Percentiles rank a stretch among this genome's conserved stretches.
Conservation (phyloP, 35 echinoderm and acorn worm species). For the Patiria miniata region DNA sequence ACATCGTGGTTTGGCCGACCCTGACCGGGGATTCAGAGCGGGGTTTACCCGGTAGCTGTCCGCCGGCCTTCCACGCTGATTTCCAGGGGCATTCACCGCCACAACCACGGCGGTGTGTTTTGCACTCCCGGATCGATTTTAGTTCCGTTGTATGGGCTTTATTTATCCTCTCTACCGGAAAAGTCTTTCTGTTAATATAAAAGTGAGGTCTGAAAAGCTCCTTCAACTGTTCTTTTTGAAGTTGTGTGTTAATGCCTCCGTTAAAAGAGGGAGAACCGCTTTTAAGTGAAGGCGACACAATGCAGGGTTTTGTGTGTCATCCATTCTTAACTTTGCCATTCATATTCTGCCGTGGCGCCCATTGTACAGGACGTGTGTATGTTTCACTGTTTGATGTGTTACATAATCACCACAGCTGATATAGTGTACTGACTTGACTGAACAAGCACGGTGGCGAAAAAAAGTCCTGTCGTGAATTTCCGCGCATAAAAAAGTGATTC, state of each 20-base stretch:
- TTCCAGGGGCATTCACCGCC: not conserved
- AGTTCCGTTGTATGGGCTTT: constrained; percentile 12
- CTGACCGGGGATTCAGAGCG: not conserved
- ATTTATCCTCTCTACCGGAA: constrained; percentile 26
- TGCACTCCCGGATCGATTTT: not conserved
- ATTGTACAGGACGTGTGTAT: constrained; percentile 7
- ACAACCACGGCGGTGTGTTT: too few relatives aligned
- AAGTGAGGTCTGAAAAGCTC: not conserved
- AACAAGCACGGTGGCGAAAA: not conserved
- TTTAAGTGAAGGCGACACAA: not conserved
- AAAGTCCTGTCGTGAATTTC: not conserved
- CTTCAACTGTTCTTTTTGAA: not conserved
- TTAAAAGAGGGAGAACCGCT: not conserved
- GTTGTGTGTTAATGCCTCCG: not conserved
- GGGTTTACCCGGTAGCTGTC: constrained; percentile 7
- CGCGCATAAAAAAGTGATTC: not conserved
- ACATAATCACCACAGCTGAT: not conserved
- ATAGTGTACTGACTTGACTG: not conserved
- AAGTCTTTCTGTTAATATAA: constrained; percentile 10
- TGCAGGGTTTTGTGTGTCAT: not conserved
- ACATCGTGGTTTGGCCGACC: not conserved
- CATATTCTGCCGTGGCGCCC: not conserved
- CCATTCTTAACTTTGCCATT: not conserved
- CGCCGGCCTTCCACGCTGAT: not conserved
- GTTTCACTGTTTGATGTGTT: constrained; percentile 11